These are phyloP conservation scores for Catonia carolina DNA, from an alignment of 2,888 invertebrate species.

Conservation along the genomic window DNA sequence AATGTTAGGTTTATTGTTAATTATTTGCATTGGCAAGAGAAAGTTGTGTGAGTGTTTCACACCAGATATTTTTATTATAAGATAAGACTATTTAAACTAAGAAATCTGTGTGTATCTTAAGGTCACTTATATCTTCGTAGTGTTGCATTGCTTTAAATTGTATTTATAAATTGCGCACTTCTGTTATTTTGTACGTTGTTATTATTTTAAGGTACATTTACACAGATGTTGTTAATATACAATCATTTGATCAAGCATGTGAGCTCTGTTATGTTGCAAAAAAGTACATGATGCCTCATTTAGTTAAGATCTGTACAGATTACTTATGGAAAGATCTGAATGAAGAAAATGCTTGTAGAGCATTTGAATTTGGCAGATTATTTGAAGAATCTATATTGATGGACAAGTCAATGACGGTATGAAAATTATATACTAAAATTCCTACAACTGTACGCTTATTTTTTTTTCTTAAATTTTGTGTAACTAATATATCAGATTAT, in stretches of 20 bases:
- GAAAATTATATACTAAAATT: not conserved
- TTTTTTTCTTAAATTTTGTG: too few relatives aligned
- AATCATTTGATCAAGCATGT: slow-evolving; percentile 78
- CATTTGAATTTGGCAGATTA: slow-evolving; percentile 77
- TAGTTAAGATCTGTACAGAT: slow-evolving; percentile 75
- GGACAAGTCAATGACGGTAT: slow-evolving; percentile 71
- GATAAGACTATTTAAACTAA: too few relatives aligned
- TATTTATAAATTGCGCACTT: too few relatives aligned
- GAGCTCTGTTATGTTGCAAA: slow-evolving; percentile 83
- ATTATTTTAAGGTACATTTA: slow-evolving; percentile 64
- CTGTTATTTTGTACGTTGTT: too few relatives aligned
- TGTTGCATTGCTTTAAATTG: too few relatives aligned
- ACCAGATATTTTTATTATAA: too few relatives aligned
- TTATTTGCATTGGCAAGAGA: too few relatives aligned
- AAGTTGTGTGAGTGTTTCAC: too few relatives aligned
- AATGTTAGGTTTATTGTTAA: too few relatives aligned
- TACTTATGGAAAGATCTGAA: slow-evolving; percentile 76
- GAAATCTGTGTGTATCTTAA: too few relatives aligned
- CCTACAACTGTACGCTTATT: not conserved
- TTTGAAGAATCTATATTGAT: slow-evolving; percentile 76
- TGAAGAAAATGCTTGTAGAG: slow-evolving; percentile 74
- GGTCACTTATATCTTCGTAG: too few relatives aligned
- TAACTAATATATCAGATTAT: too few relatives aligned
- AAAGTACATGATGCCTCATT: slow-evolving; percentile 77
- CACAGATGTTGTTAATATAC: slow-evolving; percentile 70